Evolutionary conservation across 2,797 vertebrate genomes (phyloP), one percentile per base, ranked within the genome.

Genomic region (Simalia tracyae): DNA sequence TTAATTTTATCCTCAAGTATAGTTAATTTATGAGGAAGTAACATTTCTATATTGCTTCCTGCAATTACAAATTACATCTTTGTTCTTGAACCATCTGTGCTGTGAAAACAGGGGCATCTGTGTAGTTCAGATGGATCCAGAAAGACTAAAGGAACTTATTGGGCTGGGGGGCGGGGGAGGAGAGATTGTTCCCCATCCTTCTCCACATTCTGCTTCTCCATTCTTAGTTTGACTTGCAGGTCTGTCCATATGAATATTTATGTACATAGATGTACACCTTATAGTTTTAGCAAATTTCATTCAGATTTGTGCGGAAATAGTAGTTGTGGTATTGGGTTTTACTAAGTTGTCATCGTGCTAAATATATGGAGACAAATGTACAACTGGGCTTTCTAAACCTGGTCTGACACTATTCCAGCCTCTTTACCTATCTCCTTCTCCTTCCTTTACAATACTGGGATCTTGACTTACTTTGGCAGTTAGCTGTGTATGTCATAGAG

Each of bases 391-490:
- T 22, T 56, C 46, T 89, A 85, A 89, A 61, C 64, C 57, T 86
- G n/a, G 31, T 86, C n/a, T 86, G 42, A 72, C 15, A 19, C 81
- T 61, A 54, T 11, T 5, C 31, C 9, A 88, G 10, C 4, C 84
- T 87, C 57, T 89, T n/a, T 91, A 4, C 22, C 95, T 93, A 95
- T 17, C 95, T 94, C 84, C 87, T 57, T 91, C 91, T 88, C 92
- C 81, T 50, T 91, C 31, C 63, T 59, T 96, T 95, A 93, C 36
- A 36, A 36, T 36, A 36, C 92, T 94, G 88, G 88, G 94, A 97
- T 97, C 89, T 95, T 96, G 96, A 96, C 96, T 97, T 95, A 96
- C 94, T 97, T 96, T 97, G 97, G 96, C 96, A 97, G 95, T 95
- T 96, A 95, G 93, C 93, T 96, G 95, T 60, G 0, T 31, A 88